Evolutionary conservation across 1,140 invertebrate species (phyloP), one percentile per base, ranked within the genome.

Genomic region (Charaxes varanes): DNA sequence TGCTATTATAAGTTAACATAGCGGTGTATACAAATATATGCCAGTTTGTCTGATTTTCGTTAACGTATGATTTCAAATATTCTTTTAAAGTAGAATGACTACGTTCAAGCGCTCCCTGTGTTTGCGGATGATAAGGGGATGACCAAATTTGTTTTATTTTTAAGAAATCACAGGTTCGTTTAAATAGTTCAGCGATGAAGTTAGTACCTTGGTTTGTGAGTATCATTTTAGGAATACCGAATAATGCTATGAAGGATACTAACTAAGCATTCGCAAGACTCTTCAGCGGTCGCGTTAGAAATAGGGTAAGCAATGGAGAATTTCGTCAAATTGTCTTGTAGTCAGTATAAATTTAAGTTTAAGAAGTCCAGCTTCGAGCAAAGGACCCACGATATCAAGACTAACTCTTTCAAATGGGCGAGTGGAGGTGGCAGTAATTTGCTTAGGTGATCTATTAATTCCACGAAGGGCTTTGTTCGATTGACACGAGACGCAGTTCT

Each of bases 381-480:
- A 18, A 8, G 30, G 34, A 14, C 33, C 33, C 1, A 45, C 33
- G 12, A 45, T 45, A 15, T 45, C 42, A n/a, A 37, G 6, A 2
- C 30, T 19, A 23, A 57, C 3, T 3, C 47, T 8, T 33, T 56
- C 35, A 7, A 40, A 48, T 2, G 44, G 49, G 4, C 19, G 2
- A 2, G 54, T 53, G 2, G 44, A 52, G 2, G 49, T 43, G 7
- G 32, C 24, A 1, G 54, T 53, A 8, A 58, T 53, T 12, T 34
- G 10, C 55, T 51, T 53, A 0, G 46, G 55, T 2, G 44, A 40
- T 17, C 43, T 14, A 36, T 53, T 60, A 5, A 32, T 45, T 37
- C 24, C 40, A 0, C 53, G 13, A 5, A 51, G 8, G 4, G 57
- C 41, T 44, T 60, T 55, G 21, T 60, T 60, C 1, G 15, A 32